These are phyloP conservation scores for Epinephelus fuscoguttatus DNA, from an alignment of 2,113 vertebrate species.

Conservation along the genomic window DNA sequence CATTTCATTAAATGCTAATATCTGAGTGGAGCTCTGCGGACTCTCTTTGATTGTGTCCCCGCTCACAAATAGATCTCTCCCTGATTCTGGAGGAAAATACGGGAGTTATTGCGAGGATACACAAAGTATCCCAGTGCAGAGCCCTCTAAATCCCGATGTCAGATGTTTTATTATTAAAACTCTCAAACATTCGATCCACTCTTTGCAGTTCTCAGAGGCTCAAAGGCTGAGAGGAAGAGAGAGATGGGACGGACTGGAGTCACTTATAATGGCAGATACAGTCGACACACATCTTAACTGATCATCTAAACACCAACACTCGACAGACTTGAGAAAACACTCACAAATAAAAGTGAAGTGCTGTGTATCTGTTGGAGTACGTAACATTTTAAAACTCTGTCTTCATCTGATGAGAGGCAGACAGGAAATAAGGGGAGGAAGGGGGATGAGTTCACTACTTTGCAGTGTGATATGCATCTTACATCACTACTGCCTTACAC, in stretches of 20 bases:
- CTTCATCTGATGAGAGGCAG: slow-evolving; percentile 17
- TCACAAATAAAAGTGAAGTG: slow-evolving; percentile 18
- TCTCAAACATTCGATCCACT: slow-evolving; percentile 56
- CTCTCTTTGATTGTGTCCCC: slow-evolving; percentile 60
- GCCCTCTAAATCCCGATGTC: slow-evolving; percentile 79
- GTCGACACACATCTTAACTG: slow-evolving; percentile 28
- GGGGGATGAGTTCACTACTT: slow-evolving; percentile 18
- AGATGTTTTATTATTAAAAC: slow-evolving; percentile 84
- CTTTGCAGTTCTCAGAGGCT: slow-evolving; percentile 68
- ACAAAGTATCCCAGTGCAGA: slow-evolving; percentile 74
- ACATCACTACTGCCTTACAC: slow-evolving; percentile 6
- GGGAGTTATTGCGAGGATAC: slow-evolving; percentile 82
- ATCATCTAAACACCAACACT: slow-evolving; percentile 21
- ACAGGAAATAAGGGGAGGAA: slow-evolving; percentile 41
- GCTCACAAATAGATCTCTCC: slow-evolving; percentile 56
- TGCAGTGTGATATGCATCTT: slow-evolving; percentile 33
- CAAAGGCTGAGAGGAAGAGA: slow-evolving; percentile 39
- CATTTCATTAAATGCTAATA: slow-evolving; percentile 97
- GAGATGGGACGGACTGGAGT: slow-evolving; percentile 53
- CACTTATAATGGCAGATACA: slow-evolving; percentile 40
- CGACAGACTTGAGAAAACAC: not conserved
- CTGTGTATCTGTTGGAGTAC: slow-evolving; percentile 1
- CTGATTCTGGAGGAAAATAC: slow-evolving; percentile 68
- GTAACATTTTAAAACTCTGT: slow-evolving; percentile 14
- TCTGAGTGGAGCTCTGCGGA: slow-evolving; percentile 85